Evolutionary conservation across 1,140 invertebrate genomes (phyloP).

Genomic region (Drosophila orena): DNA sequence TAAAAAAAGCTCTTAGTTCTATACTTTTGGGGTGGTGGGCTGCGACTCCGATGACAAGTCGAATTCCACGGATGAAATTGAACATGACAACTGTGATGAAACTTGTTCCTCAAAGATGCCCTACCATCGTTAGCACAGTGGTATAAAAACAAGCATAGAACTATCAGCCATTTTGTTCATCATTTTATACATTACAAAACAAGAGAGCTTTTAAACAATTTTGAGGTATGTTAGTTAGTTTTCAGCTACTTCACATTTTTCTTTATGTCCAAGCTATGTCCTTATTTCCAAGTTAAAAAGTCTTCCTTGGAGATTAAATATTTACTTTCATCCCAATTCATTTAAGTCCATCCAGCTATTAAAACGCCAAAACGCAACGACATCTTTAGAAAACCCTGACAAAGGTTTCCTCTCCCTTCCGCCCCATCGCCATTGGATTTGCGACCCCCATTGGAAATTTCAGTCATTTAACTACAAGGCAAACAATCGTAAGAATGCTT

Average conservation of each 20-base stretch:
- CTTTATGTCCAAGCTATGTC: too few species aligned
- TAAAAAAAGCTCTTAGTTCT: slow-evolving; percentile 59
- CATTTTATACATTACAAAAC: too few species aligned
- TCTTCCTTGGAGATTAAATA: too few species aligned
- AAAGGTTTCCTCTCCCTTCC: slow-evolving; percentile 48
- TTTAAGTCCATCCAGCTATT: slow-evolving; percentile 54
- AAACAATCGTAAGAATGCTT: slow-evolving; percentile 79
- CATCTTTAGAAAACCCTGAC: slow-evolving; percentile 68
- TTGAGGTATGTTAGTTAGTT: too few species aligned
- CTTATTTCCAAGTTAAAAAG: too few species aligned
- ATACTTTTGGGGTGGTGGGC: slow-evolving; percentile 36
- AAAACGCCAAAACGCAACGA: slow-evolving; percentile 53
- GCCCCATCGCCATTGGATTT: not conserved
- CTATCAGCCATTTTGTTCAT: too few species aligned
- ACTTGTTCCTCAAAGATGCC: slow-evolving; percentile 55
- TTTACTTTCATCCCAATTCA: slow-evolving; percentile 24
- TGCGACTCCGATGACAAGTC: slow-evolving; percentile 60
- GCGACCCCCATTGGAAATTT: slow-evolving; percentile 21
- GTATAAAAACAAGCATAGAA: not conserved
- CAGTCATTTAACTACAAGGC: slow-evolving; percentile 69
- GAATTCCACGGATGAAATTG: slow-evolving; percentile 67
- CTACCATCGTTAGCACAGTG: slow-evolving; percentile 39
- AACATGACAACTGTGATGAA: slow-evolving; percentile 78
- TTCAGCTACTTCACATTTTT: too few species aligned
- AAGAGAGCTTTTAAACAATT: too few species aligned